Percentiles rank a stretch among this genome's conserved stretches.
phyloP scores from a whole-genome alignment of 2,113 vertebrate genomes.

The Proterorhinus semilunaris region DNA sequence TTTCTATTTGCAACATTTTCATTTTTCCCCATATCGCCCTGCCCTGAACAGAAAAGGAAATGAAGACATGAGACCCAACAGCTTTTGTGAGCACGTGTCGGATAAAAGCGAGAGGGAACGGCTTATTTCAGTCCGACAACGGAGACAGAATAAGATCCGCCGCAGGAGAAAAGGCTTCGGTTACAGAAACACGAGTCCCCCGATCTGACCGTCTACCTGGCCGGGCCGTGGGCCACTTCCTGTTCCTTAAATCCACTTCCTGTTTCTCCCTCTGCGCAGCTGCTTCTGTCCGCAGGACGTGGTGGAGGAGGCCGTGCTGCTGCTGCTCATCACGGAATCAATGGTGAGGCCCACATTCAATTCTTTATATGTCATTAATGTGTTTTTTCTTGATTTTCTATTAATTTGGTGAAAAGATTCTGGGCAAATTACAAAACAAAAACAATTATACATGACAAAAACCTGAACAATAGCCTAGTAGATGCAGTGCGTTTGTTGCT shows the following conservation, averaged over 20 bases:
- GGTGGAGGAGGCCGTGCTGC: conserved; percentile 94
- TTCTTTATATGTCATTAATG: too few species aligned
- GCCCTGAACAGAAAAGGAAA: too few species aligned
- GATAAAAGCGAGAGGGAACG: conserved; percentile 15
- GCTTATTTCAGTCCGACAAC: conserved; percentile 32
- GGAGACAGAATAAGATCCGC: conserved; percentile 55
- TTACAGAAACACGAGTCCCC: conserved; percentile 64
- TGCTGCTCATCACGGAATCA: conserved; percentile 94
- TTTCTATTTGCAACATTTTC: too few species aligned
- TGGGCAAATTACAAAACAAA: too few species aligned
- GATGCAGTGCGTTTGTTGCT: too few species aligned
- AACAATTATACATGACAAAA: too few species aligned
- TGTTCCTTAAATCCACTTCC: conserved; percentile 54
- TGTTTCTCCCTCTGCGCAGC: conserved; percentile 77
- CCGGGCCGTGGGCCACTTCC: conserved; percentile 37
- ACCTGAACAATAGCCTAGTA: too few species aligned
- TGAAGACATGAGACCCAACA: too few species aligned
- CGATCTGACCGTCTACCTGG: conserved; percentile 25
- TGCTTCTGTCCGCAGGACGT: conserved; percentile 96
- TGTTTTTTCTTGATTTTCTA: too few species aligned
- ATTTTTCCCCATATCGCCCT: too few species aligned
- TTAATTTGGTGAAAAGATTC: too few species aligned
- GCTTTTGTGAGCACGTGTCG: neutral
- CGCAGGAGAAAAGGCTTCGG: conserved; percentile 46
- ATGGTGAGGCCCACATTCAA: conserved; percentile 87